A percentile compares a stretch with the other conserved stretches of the same genome.
These are phyloP conservation scores for Gasterosteus aculeatus DNA, from an alignment of 2,113 vertebrate species.

Conservation along the genomic window DNA sequence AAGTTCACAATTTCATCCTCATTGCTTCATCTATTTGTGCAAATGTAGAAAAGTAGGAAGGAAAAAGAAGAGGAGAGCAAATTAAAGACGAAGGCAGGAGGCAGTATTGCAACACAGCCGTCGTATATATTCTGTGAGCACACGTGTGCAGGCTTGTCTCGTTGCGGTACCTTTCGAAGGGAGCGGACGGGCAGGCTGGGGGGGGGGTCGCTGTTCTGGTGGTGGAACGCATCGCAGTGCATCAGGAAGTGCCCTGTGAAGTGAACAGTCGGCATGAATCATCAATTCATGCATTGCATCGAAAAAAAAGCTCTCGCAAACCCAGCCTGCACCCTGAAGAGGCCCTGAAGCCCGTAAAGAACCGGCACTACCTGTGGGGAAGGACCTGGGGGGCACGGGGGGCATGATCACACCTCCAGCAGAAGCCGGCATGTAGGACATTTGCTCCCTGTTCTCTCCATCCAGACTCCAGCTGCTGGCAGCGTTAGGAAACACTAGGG, in stretches of 20 bases:
- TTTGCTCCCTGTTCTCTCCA: constrained; percentile 89
- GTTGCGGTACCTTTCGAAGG: constrained; percentile 85
- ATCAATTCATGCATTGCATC: neutral
- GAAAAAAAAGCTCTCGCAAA: neutral
- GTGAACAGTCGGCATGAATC: neutral
- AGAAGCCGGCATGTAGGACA: constrained; percentile 89
- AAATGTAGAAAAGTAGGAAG: neutral
- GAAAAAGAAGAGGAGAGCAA: neutral
- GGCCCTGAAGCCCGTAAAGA: neutral
- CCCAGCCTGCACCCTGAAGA: neutral
- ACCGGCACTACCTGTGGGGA: constrained; percentile 84
- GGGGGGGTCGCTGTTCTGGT: constrained; percentile 89
- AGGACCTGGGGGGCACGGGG: constrained; percentile 89
- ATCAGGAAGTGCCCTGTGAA: constrained; percentile 91
- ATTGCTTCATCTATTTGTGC: neutral
- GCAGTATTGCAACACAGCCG: neutral
- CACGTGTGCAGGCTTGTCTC: neutral
- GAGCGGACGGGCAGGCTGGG: constrained; percentile 92
- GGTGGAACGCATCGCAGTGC: constrained; percentile 95
- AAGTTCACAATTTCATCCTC: neutral
- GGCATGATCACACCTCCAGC: constrained; percentile 85
- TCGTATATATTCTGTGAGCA: neutral
- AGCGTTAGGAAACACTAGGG: constrained; percentile 85
- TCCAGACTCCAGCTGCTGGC: constrained; percentile 93
- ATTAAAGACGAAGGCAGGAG: neutral